These are phyloP conservation scores for Argyresthia goedartella DNA, from an alignment of 2,888 invertebrate species.

Conservation along the genomic window DNA sequence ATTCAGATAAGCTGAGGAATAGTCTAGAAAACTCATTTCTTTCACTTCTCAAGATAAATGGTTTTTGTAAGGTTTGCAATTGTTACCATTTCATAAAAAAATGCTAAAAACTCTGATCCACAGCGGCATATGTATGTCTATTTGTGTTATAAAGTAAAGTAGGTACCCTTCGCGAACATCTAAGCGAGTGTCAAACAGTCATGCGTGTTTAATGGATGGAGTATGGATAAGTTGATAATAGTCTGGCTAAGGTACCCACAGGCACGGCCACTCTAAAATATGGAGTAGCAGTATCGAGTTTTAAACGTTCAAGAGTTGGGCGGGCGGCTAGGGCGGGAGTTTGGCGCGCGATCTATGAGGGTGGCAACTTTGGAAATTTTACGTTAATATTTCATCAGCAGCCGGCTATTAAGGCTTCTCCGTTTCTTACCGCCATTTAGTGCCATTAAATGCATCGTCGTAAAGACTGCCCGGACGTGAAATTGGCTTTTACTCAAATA, in stretches of 20 bases:
- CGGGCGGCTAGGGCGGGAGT: slow-evolving; percentile 10
- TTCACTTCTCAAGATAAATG: slow-evolving; percentile 35
- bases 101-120: no score
- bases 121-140: no score
- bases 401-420: background rate
- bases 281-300: slow-evolving; percentile 37
- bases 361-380: slow-evolving; percentile 24
- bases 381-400: slow-evolving; percentile 20
- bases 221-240: slow-evolving; percentile 17
- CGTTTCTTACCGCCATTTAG: background rate
- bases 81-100: no score
- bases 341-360: slow-evolving; percentile 23
- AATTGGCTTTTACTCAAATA: no score
- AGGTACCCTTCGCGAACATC: no score
- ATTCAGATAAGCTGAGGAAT: slow-evolving; percentile 21
- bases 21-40: slow-evolving; percentile 25
- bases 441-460: no score
- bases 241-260: slow-evolving; percentile 25
- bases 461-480: no score
- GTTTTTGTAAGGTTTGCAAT: slow-evolving; percentile 18
- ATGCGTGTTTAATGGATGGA: background rate
- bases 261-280: slow-evolving; percentile 31
- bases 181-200: no score
- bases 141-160: no score
- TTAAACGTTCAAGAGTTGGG: slow-evolving; percentile 41